phyloP scores from a whole-genome alignment of 2,797 vertebrate species.

The Myripristis murdjan region DNA sequence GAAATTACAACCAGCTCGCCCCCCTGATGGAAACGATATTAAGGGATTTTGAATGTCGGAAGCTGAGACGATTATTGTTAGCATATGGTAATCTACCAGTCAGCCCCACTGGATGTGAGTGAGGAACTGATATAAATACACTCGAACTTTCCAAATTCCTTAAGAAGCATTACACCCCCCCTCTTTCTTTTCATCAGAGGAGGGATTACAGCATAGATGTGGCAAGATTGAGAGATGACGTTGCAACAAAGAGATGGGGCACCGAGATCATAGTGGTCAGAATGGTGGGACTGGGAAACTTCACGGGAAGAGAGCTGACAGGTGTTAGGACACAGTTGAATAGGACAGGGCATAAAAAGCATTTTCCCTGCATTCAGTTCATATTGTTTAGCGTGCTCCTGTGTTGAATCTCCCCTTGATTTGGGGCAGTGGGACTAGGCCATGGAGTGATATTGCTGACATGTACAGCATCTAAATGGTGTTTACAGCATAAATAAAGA shows the following conservation, averaged over 20 bases:
- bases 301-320: no score
- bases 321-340: no score
- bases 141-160: conserved; percentile 40
- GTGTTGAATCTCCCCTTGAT: no score
- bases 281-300: no score
- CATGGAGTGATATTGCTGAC: no score
- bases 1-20: conserved; percentile 72
- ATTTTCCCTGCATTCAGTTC: no score
- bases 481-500: no score
- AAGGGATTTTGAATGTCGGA: conserved; percentile 66
- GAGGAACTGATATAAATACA: conserved; percentile 52
- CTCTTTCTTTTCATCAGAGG: conserved; percentile 18
- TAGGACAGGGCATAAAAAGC: no score
- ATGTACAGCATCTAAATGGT: no score
- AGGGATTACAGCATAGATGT: conserved; percentile 30
- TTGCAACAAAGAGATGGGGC: neutral
- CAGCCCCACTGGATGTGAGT: conserved; percentile 39
- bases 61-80: conserved; percentile 70
- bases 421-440: no score
- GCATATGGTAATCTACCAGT: conserved; percentile 68
- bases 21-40: conserved; percentile 70
- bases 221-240: conserved; percentile 14
- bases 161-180: conserved; percentile 8
- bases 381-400: no score
- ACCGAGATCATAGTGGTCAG: no score